Conservation (phyloP, 2,797 vertebrate genomes). For the Sebastes wilsoni region DNA sequence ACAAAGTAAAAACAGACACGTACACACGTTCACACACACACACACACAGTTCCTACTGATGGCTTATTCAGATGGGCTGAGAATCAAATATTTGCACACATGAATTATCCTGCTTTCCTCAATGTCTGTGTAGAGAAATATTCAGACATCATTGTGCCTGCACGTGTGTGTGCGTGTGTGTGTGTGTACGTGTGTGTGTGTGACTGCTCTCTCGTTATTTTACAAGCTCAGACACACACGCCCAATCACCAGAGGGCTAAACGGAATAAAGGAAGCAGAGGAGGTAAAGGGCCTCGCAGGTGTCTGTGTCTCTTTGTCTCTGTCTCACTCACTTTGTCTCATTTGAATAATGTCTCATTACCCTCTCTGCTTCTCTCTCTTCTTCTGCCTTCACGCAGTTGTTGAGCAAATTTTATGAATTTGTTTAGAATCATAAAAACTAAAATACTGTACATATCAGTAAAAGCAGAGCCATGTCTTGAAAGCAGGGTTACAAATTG, state of each 20-base stretch:
- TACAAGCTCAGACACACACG: conserved; percentile 35
- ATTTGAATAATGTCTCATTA: not conserved
- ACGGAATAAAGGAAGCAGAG: conserved; percentile 28
- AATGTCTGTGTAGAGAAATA: conserved; percentile 61
- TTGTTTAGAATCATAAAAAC: not conserved
- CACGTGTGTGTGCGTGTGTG: conserved; percentile 42
- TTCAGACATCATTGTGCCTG: conserved; percentile 68
- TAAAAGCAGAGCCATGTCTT: not conserved
- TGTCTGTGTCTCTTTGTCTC: conserved; percentile 41
- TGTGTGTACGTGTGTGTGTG: not conserved
- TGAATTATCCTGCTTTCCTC: conserved; percentile 69
- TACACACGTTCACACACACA: not conserved
- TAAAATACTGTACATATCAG: not conserved
- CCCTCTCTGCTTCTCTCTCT: not conserved
- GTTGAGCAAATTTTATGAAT: not conserved
- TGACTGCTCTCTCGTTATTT: conserved; percentile 32
- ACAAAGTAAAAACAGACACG: conserved; percentile 5
- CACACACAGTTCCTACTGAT: conserved; percentile 24
- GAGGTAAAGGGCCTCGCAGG: conserved; percentile 23
- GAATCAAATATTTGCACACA: conserved; percentile 64
- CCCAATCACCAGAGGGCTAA: conserved; percentile 61
- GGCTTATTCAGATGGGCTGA: conserved; percentile 61
- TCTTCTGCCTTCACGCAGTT: not conserved
- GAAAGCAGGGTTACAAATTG: not conserved
- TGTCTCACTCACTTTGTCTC: conserved; percentile 15